Base-by-base conservation (phyloP, 2,888 invertebrate species). In the Sisyra terminalis region DNA sequence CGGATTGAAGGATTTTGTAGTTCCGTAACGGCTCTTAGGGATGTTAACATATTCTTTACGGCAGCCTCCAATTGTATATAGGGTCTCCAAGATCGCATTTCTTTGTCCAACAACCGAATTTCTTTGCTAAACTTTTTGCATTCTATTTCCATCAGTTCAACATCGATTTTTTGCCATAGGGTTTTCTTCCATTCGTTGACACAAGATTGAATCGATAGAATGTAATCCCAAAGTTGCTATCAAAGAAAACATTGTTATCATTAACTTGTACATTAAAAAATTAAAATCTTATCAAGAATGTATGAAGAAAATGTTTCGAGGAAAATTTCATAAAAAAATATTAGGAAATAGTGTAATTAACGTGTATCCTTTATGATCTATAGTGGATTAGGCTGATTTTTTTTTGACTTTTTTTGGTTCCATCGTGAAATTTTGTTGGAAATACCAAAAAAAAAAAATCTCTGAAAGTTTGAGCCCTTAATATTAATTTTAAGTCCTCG, bases 121-220 rank as follows among this genome's bases (percentile, higher is more conserved):
- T 90, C 89, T 56, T 89, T 89, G 1, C 82, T 78, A 56, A 92
- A 86, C 52, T 85, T 81, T 60, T 94, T 94, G 63, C 92, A 87
- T 56, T 93, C 92, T 60, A 86, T 79, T 56, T 94, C 93, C 87
- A 94, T 90, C 42, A 76, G 77, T 54, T 94, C 94, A 2, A 92
- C 86, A 53, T 94, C 90, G 46, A 94, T 88, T 56, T 86, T 85
- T 55, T 83, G 83, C 94, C 94, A 96, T 0, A 82, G 77, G 0
- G 92, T 93, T 45, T 75, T 84, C 61, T 92, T 90, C 94, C 94
- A 96, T 58, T 86, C 86, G 41, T 84, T 78, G 44, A 94, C 78
- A 44, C 80, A 83, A 1, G 83, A 80, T 54, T 75, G 71, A 15
- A 90, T 83, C 29, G 90, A 75, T 48, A 72, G 69, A 34, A 84